Evolutionary conservation across 2,113 vertebrate genomes (phyloP), one percentile per base, ranked within the genome.

Genomic region (Mola mola): DNA sequence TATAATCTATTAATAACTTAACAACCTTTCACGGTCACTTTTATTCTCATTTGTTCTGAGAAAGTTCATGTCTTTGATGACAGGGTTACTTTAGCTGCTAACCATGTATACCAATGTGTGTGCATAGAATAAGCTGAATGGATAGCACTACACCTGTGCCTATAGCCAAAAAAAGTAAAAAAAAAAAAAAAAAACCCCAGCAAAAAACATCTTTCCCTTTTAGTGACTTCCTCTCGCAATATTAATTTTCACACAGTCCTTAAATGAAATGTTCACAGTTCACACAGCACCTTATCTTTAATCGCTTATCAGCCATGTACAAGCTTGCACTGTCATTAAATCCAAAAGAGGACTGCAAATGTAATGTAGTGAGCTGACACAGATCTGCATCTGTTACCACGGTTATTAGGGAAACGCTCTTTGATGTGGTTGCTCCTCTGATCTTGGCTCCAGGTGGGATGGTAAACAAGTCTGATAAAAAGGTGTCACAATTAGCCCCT

Each of bases 391-490:
- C 62, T 70, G 29, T 72, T 74, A 66, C 66, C 46, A 12, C 65
- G n/a, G 36, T 59, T 53, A 72, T 70, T 79, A 26, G 52, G 4
- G 46, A 49, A 29, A 72, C 15, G 21, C 63, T 25, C 70, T 85
- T 75, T 85, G 76, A 82, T 76, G 78, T 72, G 71, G 77, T 52
- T 72, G 29, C 68, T 86, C 44, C 57, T 79, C 62, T 88, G 74
- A 87, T 86, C 78, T 74, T 28, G 22, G 75, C 79, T 84, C 37
- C 76, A 75, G 82, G 76, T 72, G 72, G 38, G 60, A 65, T 46
- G 66, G 74, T 66, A 75, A 83, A 83, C 66, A 84, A 7, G 41
- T 0, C 63, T 57, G 75, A 79, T 72, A 67, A 78, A 81, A 77
- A 72, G n/a, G 56, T 17, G 2, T 43, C 78, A 68, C 58, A 82